phyloP scores from a whole-genome alignment of 37 sponge, comb jelly and placozoan species.

The Petrosia ficiformis region DNA sequence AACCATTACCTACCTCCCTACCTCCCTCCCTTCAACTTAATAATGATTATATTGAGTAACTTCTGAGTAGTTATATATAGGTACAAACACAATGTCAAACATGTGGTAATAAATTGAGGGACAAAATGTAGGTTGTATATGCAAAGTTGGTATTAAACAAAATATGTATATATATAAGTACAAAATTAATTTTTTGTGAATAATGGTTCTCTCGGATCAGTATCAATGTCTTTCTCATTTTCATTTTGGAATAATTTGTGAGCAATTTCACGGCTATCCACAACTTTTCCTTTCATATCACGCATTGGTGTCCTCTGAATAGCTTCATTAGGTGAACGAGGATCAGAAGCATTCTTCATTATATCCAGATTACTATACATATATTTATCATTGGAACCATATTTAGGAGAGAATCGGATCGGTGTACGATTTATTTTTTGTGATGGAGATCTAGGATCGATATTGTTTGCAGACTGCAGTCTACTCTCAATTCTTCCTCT shows the following conservation, averaged over 20 bases:
- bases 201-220: neutral
- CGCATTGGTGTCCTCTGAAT: slow-evolving; percentile 47
- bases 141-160: neutral
- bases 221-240: neutral
- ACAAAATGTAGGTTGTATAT: neutral
- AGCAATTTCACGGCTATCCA: neutral
- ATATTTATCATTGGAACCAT: neutral
- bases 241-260: neutral
- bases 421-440: slow-evolving; percentile 51
- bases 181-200: neutral
- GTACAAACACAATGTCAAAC: no score
- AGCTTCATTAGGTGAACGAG: slow-evolving; percentile 46
- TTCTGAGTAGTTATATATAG: no score
- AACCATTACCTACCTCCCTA: no score
- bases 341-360: slow-evolving; percentile 20
- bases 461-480: slow-evolving; percentile 30
- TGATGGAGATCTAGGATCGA: slow-evolving; percentile 63
- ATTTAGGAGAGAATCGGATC: neutral
- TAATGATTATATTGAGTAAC: no score
- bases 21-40: no score
- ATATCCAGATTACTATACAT: neutral
- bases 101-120: no score
- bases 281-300: neutral
- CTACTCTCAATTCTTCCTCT: neutral
- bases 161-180: neutral